These are phyloP conservation scores for Drosophila histrio DNA, from an alignment of 2,888 invertebrate species.

Conservation along the genomic window DNA sequence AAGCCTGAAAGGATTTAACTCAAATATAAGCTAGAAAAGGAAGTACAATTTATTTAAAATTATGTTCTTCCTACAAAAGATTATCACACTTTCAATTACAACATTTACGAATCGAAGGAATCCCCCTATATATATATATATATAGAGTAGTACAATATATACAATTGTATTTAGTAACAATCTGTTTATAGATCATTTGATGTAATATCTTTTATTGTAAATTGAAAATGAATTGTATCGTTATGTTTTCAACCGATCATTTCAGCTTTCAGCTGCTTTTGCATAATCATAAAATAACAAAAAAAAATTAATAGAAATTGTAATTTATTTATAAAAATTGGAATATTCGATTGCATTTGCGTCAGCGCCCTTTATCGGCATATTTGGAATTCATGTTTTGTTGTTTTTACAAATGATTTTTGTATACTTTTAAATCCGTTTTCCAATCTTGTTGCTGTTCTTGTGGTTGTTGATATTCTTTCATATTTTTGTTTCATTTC, in stretches of 20 bases:
- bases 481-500: slow-evolving; percentile 36
- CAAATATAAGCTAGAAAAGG: neutral
- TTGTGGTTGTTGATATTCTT: slow-evolving; percentile 20
- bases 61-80: neutral
- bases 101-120: neutral
- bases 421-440: slow-evolving; percentile 38
- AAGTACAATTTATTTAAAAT: neutral
- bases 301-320: neutral
- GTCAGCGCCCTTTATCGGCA: slow-evolving; percentile 61
- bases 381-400: slow-evolving; percentile 47
- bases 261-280: slow-evolving; percentile 17
- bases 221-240: slow-evolving; percentile 1
- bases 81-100: neutral
- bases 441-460: neutral
- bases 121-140: neutral
- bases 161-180: slow-evolving; percentile 2
- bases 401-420: slow-evolving; percentile 55
- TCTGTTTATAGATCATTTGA: slow-evolving; percentile 13
- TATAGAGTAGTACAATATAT: neutral
- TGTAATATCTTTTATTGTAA: slow-evolving; percentile 5
- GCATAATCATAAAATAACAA: slow-evolving; percentile 22
- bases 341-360: slow-evolving; percentile 56
- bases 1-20: neutral
- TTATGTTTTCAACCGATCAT: neutral
- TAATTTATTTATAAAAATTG: slow-evolving; percentile 45